Evolutionary conservation across 2,888 invertebrate genomes (phyloP).

Genomic region (Pandemis heparana): DNA sequence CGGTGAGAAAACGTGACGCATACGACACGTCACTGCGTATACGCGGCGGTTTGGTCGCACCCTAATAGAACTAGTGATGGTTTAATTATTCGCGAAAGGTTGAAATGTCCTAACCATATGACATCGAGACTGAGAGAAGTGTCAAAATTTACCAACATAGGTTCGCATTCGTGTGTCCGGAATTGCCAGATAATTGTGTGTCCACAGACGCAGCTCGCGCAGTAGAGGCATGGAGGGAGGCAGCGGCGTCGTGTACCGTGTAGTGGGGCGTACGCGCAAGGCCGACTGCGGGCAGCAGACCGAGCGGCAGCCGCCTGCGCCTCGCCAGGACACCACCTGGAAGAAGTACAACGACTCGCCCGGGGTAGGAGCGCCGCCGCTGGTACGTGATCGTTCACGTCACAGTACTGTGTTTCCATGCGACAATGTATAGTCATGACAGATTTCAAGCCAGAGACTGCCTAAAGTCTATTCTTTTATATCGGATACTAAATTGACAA

Average conservation of each 20-base stretch:
- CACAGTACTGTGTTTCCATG: neutral
- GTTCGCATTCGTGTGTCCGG: neutral
- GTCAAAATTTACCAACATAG: neutral
- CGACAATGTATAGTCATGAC: too few relatives aligned
- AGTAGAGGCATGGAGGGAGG: slow-evolving; percentile 85
- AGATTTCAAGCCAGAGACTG: too few relatives aligned
- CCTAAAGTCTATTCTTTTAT: too few relatives aligned
- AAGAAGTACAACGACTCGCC: slow-evolving; percentile 88
- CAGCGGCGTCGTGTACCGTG: slow-evolving; percentile 83
- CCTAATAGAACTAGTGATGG: too few relatives aligned
- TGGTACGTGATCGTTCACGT: slow-evolving; percentile 54
- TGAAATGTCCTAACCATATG: neutral
- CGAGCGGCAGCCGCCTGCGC: slow-evolving; percentile 70
- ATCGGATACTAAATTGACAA: too few relatives aligned
- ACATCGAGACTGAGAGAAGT: too few relatives aligned
- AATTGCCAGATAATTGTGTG: neutral
- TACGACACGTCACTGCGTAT: too few relatives aligned
- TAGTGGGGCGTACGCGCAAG: slow-evolving; percentile 80
- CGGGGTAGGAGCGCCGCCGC: slow-evolving; percentile 86
- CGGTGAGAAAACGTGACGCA: too few relatives aligned
- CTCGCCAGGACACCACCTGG: slow-evolving; percentile 85
- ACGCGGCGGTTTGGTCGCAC: too few relatives aligned
- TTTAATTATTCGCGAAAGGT: neutral
- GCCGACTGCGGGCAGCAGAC: slow-evolving; percentile 83
- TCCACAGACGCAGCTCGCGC: slow-evolving; percentile 82